Conservation (phyloP, 1,140 invertebrate genomes). For the Calephelis virginiensis region DNA sequence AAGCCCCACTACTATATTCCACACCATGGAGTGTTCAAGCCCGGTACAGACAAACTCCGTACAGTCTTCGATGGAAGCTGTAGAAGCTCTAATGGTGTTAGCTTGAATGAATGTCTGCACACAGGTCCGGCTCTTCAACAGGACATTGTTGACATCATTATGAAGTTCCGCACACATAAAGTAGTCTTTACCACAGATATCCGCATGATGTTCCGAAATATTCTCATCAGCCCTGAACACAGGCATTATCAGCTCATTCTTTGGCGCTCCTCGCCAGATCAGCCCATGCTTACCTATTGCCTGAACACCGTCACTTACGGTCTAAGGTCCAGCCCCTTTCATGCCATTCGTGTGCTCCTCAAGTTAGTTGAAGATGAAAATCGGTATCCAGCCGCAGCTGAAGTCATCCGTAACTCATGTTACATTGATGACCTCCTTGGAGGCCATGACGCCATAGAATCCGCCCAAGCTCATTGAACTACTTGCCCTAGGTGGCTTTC, state of each 20-base stretch:
- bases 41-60: too few species aligned
- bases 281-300: background rate
- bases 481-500: conserved; percentile 6
- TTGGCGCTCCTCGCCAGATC: background rate
- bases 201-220: conserved; percentile 16
- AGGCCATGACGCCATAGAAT: conserved; percentile 15
- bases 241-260: conserved; percentile 13
- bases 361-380: background rate
- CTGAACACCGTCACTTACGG: conserved; percentile 10
- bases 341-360: background rate
- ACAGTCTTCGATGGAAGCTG: too few species aligned
- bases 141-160: background rate
- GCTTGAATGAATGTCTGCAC: too few species aligned
- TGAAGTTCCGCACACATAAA: background rate
- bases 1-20: too few species aligned
- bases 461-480: background rate
- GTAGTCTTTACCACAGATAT: conserved; percentile 2
- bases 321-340: background rate
- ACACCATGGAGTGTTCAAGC: too few species aligned
- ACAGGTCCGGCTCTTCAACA: too few species aligned
- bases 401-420: background rate
- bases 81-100: too few species aligned
- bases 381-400: conserved; percentile 1
- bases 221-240: background rate
- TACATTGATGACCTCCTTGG: background rate